A percentile compares a stretch with the other conserved stretches of the same genome.
phyloP scores from a whole-genome alignment of 1,140 invertebrate species.

The Temnothorax curvispinosus region DNA sequence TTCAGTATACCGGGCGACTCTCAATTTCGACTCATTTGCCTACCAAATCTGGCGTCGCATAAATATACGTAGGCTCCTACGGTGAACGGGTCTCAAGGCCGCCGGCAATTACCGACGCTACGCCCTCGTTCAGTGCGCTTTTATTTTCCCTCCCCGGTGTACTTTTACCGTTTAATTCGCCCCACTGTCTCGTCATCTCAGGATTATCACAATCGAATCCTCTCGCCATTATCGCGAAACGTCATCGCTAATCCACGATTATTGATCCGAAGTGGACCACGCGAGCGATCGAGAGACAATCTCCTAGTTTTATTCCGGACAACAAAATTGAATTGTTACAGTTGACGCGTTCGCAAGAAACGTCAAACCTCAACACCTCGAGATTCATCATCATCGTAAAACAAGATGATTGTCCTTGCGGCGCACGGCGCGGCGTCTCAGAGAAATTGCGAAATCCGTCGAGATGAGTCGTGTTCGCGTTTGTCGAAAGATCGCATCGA shows the following conservation, averaged over 20 bases:
- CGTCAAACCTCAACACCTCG: not conserved
- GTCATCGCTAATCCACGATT: not conserved
- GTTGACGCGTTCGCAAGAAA: conserved; percentile 2
- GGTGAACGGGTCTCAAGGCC: conserved; percentile 72
- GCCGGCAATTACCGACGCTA: conserved; percentile 68
- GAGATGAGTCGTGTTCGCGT: not conserved
- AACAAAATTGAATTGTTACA: conserved; percentile 19
- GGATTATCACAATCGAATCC: conserved; percentile 22
- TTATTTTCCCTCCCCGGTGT: conserved; percentile 44
- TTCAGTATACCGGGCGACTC: conserved; percentile 63
- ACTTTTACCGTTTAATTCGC: conserved; percentile 37
- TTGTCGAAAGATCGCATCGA: conserved; percentile 21
- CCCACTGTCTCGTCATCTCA: conserved; percentile 70
- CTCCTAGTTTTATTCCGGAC: conserved; percentile 14
- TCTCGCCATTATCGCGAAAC: not conserved
- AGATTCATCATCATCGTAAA: not conserved
- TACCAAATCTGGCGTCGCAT: conserved; percentile 75
- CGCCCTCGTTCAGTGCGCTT: conserved; percentile 37
- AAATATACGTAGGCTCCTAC: conserved; percentile 65
- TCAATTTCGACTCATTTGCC: conserved; percentile 79
- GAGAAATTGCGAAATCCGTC: conserved; percentile 13
- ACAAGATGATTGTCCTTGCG: conserved; percentile 16
- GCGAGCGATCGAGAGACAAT: not conserved
- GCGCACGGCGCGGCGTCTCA: not conserved
- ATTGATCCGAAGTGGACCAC: not conserved